phyloP scores from a whole-genome alignment of 2,888 invertebrate genomes.

The Drosophila phalerata region DNA sequence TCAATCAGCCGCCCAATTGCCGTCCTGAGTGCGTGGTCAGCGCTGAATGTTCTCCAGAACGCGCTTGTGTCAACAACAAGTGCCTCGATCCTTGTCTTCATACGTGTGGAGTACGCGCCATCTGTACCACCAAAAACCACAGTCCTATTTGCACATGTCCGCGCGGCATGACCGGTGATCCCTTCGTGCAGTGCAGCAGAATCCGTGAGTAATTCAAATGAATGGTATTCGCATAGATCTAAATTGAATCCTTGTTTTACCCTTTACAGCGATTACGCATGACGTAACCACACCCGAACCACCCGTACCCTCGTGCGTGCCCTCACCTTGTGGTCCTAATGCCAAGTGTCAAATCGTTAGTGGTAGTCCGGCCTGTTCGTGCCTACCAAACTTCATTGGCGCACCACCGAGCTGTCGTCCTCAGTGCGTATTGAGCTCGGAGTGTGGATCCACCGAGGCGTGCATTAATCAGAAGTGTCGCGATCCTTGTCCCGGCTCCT shows the following conservation, averaged over 20 bases:
- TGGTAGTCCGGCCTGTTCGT: conserved; percentile 92
- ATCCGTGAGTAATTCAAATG: conserved; percentile 87
- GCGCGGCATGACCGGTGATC: conserved; percentile 94
- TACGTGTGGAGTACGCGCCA: conserved; percentile 94
- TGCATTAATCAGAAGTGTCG: conserved; percentile 92
- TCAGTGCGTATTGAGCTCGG: conserved; percentile 92
- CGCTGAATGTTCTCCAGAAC: conserved; percentile 92
- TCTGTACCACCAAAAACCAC: conserved; percentile 93
- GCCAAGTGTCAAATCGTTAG: conserved; percentile 91
- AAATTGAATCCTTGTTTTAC: not conserved
- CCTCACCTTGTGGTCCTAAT: conserved; percentile 94
- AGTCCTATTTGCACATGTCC: conserved; percentile 95
- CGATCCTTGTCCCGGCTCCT: conserved; percentile 94
- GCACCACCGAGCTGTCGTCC: conserved; percentile 92
- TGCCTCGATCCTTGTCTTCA: conserved; percentile 95
- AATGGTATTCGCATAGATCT: no score
- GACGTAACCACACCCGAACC: conserved; percentile 77
- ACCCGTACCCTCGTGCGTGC: conserved; percentile 91
- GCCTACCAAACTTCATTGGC: conserved; percentile 92
- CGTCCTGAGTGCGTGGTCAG: conserved; percentile 95
- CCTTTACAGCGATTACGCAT: conserved; percentile 57
- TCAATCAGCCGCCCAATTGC: conserved; percentile 92
- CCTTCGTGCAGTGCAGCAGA: conserved; percentile 91
- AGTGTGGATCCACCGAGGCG: conserved; percentile 91
- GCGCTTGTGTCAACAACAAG: conserved; percentile 93